Conservation (phyloP, 2,113 vertebrate species). For the Oceanodroma tethys region DNA sequence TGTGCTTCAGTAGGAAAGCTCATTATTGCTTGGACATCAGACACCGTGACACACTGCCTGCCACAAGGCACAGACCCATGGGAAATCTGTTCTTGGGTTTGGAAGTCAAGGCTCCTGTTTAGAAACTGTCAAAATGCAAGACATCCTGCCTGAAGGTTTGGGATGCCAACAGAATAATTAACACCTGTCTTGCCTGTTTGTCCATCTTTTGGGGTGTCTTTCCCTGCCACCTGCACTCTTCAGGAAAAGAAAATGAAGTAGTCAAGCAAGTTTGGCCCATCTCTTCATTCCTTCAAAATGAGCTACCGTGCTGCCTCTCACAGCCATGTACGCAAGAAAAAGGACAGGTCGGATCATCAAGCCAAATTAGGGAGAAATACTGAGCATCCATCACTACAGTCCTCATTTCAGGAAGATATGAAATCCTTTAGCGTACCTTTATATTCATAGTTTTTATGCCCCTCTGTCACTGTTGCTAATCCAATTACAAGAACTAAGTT, state of each 20-base stretch:
- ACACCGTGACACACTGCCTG: background rate
- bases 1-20: background rate
- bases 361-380: background rate
- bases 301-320: background rate
- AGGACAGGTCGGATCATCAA: background rate
- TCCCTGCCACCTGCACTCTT: background rate
- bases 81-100: background rate
- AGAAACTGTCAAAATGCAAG: background rate
- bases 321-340: accelerated
- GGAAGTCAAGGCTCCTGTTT: background rate
- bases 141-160: background rate
- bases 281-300: background rate
- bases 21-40: background rate
- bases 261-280: background rate
- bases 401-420: background rate
- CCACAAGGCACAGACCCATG: background rate
- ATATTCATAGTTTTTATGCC: background rate
- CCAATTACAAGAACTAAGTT: background rate
- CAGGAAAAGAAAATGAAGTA: background rate
- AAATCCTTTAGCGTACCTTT: background rate
- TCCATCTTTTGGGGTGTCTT: background rate
- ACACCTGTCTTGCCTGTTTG: background rate
- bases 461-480: background rate
- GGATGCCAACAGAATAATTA: background rate
- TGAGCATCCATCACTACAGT: background rate